These are phyloP conservation scores for Cylloceria caligata DNA, from an alignment of 2,888 invertebrate species.

Conservation along the genomic window DNA sequence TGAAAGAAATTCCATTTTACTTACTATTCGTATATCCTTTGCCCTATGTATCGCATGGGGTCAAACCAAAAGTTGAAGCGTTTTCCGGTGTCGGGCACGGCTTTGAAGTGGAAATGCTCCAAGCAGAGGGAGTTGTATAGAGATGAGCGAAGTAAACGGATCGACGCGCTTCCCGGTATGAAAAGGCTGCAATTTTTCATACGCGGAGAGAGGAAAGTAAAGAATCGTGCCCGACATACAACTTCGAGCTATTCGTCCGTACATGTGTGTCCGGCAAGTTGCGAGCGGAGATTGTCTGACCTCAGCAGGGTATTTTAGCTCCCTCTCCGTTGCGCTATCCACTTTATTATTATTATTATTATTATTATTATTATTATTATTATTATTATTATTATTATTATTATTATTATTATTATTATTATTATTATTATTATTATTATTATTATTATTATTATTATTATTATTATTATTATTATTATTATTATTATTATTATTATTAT, in stretches of 20 bases:
- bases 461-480: neutral
- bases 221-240: conserved; percentile 40
- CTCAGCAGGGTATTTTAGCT: conserved; percentile 64
- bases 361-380: no score
- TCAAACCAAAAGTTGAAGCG: conserved; percentile 58
- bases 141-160: conserved; percentile 42
- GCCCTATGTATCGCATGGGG: conserved; percentile 37
- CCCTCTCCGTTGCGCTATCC: conserved; percentile 28
- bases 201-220: conserved; percentile 40
- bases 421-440: neutral
- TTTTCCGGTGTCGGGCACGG: conserved; percentile 46
- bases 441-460: neutral
- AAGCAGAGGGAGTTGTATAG: conserved; percentile 30
- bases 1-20: conserved; percentile 32
- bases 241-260: conserved; percentile 39
- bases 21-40: conserved; percentile 18
- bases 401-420: neutral
- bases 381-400: neutral
- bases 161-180: conserved; percentile 54
- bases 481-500: neutral
- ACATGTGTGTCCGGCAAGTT: conserved; percentile 57
- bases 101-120: conserved; percentile 44
- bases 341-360: neutral
- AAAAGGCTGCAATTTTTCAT: conserved; percentile 67
- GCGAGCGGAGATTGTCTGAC: conserved; percentile 64